Base-by-base conservation (phyloP, 2,888 invertebrate species). In the Caenorhabditis sp. region DNA sequence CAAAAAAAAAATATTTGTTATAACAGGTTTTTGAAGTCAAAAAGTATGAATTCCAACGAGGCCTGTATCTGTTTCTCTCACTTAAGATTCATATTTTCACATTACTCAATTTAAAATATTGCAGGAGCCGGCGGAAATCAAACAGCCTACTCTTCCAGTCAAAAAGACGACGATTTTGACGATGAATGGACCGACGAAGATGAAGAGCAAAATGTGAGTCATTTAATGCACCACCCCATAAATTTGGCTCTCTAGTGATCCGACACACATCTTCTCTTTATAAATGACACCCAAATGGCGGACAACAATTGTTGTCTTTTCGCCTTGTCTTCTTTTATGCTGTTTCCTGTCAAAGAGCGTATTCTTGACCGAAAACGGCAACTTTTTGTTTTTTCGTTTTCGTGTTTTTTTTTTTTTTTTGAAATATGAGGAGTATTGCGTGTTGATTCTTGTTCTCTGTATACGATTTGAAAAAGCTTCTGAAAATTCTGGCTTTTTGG, bases 101-200 rank as follows among this genome's bases (percentile, higher is more conserved):
- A 10, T 36, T 10, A 8, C 36, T 14, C 52, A n/a, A 52, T n/a
- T 7, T 8, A n/a, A 52, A 67, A 52, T 62, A 59, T 36, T 36
- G 7, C 43, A 43, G 43, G 10, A 2, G 43, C 43, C 17, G 17
- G 10, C 12, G 43, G 43, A 43, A 43, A 27, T 3, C 20, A 58
- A 1, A 27, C 31, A 23, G 14, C 43, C 1, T 63, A 63, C 20
- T 49, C 62, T 17, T 17, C 56, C 17, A 23, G 96, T 27, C 53
- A 63, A 21, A 66, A 74, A 7, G 54, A 63, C 54, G 85, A 87
- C 49, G 86, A 86, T 68, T 86, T 86, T 63, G 86, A 86, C 66
- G 86, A 86, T 62, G 86, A 86, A 38, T 86, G 86, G 86, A 82
- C 86, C 1, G 87, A 87, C 50, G 86, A 86, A 25, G 86, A 86